A percentile compares a stretch with the other conserved stretches of the same genome.
Conservation (phyloP, 2,113 vertebrate genomes). For the Dicerorhinus sumatrensis region DNA sequence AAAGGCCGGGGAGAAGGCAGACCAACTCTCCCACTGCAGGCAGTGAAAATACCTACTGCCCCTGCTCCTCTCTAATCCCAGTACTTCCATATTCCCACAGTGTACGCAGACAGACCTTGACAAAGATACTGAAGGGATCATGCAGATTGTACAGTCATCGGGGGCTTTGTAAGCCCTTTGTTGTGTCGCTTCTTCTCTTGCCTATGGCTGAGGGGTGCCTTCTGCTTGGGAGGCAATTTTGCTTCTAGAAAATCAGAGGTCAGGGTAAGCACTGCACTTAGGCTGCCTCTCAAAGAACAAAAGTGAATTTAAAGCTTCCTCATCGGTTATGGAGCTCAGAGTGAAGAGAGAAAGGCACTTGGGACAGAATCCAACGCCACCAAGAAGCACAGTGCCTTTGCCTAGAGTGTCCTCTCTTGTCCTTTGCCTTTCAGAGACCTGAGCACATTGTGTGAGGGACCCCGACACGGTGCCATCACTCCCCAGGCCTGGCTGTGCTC, state of each 20-base stretch:
- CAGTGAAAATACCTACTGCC: background rate
- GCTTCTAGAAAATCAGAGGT: background rate
- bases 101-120: background rate
- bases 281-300: background rate
- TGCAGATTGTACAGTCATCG: background rate
- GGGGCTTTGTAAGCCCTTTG: background rate
- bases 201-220: background rate
- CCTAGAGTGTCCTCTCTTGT: background rate
- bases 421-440: background rate
- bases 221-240: background rate
- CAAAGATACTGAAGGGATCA: background rate
- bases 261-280: background rate
- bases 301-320: background rate
- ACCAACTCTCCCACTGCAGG: background rate
- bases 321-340: background rate
- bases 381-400: background rate
- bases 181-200: background rate
- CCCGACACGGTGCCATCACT: accelerated
- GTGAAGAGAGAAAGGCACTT: background rate
- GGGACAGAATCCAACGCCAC: background rate
- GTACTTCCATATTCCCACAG: background rate
- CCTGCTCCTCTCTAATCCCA: background rate
- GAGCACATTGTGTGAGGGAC: background rate
- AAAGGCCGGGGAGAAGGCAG: background rate
- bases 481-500: background rate